Percentiles rank a stretch among this genome's conserved stretches.
phyloP scores from a whole-genome alignment of 92 coral and sea anemone species.

The Porites rus region DNA sequence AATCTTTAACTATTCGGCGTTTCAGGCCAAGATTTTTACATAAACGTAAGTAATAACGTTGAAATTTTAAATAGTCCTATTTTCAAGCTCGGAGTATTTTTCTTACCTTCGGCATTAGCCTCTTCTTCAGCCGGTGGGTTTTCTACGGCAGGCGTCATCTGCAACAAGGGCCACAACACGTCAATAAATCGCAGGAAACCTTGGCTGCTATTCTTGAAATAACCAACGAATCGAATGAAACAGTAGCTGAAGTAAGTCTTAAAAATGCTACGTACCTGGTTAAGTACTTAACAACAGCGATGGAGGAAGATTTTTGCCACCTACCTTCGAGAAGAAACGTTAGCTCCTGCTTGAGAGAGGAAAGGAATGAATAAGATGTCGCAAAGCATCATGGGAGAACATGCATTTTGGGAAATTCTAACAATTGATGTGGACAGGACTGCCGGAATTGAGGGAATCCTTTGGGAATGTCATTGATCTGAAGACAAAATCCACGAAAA shows the following conservation, averaged over 20 bases:
- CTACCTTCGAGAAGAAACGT: slow-evolving; percentile 45
- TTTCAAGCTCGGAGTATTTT: neutral
- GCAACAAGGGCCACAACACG: slow-evolving; percentile 24
- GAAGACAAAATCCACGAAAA: too few species aligned
- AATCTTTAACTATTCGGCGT: neutral
- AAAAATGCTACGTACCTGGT: neutral
- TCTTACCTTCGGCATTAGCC: slow-evolving; percentile 78
- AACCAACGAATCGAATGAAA: slow-evolving; percentile 2
- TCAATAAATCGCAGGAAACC: neutral
- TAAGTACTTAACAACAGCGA: slow-evolving; percentile 24
- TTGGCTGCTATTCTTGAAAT: neutral
- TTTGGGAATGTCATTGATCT: too few species aligned
- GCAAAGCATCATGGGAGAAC: slow-evolving; percentile 72
- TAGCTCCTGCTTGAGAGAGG: neutral
- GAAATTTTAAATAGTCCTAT: neutral
- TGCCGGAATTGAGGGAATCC: neutral
- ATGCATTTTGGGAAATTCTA: neutral
- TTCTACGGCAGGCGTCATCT: slow-evolving; percentile 99
- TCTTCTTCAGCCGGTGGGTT: slow-evolving; percentile 97
- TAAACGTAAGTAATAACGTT: neutral
- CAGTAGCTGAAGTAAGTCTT: neutral
- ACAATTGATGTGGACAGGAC: neutral
- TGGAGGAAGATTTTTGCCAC: slow-evolving; percentile 55
- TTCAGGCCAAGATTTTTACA: neutral
- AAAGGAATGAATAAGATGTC: neutral